Percentiles rank a stretch among this genome's conserved stretches.
These are phyloP conservation scores for Uromys caudimaculatus DNA, from an alignment of 2,797 vertebrate species.

Conservation along the genomic window DNA sequence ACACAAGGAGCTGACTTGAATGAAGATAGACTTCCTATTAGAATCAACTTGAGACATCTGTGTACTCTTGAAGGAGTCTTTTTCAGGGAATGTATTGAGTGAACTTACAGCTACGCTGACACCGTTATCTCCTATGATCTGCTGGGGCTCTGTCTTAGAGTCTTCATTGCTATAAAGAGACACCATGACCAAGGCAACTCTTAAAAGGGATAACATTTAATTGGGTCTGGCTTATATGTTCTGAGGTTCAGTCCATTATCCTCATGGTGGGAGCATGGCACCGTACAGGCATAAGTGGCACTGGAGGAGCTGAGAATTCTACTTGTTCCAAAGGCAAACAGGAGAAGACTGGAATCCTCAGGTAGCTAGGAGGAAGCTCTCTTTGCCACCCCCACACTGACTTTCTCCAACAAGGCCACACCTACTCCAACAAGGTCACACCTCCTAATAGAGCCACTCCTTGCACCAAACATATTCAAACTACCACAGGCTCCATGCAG, in stretches of 20 bases:
- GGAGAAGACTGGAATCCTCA: not conserved
- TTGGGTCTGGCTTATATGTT: not conserved
- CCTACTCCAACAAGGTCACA: not conserved
- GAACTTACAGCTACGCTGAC: too few relatives aligned
- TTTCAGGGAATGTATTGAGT: not conserved
- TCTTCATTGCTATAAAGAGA: too few relatives aligned
- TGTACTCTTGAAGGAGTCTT: too few relatives aligned
- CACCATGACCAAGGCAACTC: too few relatives aligned
- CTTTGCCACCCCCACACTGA: not conserved
- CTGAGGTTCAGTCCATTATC: not conserved
- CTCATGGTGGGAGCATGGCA: not conserved
- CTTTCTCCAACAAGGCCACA: not conserved
- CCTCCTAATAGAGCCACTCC: not conserved
- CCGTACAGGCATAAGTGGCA: too few relatives aligned
- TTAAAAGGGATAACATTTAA: too few relatives aligned
- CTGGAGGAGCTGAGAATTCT: not conserved
- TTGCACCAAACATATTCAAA: not conserved
- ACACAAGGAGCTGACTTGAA: not conserved
- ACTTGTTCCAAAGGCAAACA: not conserved
- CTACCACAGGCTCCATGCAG: not conserved
- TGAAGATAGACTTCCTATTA: not conserved
- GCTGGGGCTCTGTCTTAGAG: not conserved
- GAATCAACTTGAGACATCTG: fast-evolving
- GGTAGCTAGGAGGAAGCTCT: not conserved
- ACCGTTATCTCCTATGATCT: not conserved